Base-by-base conservation (phyloP, 1,140 invertebrate species). In the Aphelenchoides fujianensis region DNA sequence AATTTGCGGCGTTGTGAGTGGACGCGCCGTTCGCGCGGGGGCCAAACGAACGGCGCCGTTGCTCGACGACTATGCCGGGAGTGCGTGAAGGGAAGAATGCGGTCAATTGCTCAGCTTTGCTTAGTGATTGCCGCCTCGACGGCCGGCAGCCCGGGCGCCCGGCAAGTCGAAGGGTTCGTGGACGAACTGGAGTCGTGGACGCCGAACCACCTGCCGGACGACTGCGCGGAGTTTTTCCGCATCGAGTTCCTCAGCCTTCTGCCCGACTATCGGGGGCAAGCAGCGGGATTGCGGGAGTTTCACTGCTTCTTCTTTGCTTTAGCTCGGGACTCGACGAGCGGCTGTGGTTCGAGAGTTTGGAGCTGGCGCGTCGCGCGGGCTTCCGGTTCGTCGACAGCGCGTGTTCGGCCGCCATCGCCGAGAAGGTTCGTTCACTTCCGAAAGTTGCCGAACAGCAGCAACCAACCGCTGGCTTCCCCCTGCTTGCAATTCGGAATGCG, bases 121-220 rank as follows among this genome's bases (percentile, higher is more conserved):
- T 48, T 48, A 48, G 55, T 30, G 34, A 59, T 59, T 59, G 23
- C 5, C 5, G 19, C 55, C 5, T 5, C 55, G 19, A 59, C 55
- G 55, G n/a, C n/a, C n/a, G 5, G 19, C 5, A 59, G 5, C 34
- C 5, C 34, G 19, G 19, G 5, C 7, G 55, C 5, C 5, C 55
- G 19, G 5, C 55, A 59, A 59, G 34, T 7, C 19, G 5, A 23
- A 59, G 55, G 28, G 5, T 59, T 59, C 34, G 55, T 59, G 12
- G 55, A 59, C 5, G 55, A 59, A 59, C 23, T 59, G 34, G 55
- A 59, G 34, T 59, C 55, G 5, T 59, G 5, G 5, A 59, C 55
- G 19, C 55, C 55, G 55, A 59, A 59, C 23, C 19, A 7, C 34
- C 19, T 59, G 55, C 55, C 55, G 12, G 55, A 59, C 55, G 63